These are phyloP conservation scores for Melanargia galathea DNA, from an alignment of 2,888 invertebrate genomes.

Conservation along the genomic window DNA sequence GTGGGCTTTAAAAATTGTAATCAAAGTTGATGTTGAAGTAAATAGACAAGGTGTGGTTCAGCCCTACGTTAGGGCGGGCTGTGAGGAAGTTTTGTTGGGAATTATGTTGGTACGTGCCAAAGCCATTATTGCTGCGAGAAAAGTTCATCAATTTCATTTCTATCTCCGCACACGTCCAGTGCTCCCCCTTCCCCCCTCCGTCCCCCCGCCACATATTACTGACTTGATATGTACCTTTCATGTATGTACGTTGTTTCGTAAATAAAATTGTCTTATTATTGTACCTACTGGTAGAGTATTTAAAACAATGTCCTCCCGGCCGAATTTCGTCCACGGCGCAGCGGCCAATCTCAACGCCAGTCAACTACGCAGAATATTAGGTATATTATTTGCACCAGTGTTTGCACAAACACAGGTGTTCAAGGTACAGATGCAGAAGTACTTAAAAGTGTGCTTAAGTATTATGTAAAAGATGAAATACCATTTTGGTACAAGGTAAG, in stretches of 20 bases:
- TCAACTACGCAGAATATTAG: too few relatives aligned
- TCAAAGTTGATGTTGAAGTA: neutral
- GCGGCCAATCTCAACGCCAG: too few relatives aligned
- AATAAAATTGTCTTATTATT: conserved; percentile 4
- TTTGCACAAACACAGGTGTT: too few relatives aligned
- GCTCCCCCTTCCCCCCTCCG: too few relatives aligned
- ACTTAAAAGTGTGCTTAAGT: too few relatives aligned
- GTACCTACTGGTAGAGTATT: too few relatives aligned
- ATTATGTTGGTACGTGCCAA: conserved; percentile 83
- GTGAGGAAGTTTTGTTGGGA: conserved; percentile 79
- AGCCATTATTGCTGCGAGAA: conserved; percentile 83
- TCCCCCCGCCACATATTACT: conserved; percentile 33
- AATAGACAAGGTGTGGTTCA: conserved; percentile 47
- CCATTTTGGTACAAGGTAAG: too few relatives aligned
- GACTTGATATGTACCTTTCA: conserved; percentile 27
- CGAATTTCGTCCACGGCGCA: too few relatives aligned
- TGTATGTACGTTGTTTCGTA: neutral
- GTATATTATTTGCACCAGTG: too few relatives aligned
- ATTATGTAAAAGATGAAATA: too few relatives aligned
- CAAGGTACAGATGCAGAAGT: too few relatives aligned
- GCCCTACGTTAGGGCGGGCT: conserved; percentile 64
- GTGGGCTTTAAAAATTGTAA: neutral
- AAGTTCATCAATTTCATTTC: conserved; percentile 83
- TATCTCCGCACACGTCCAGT: conserved; percentile 56
- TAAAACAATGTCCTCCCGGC: too few relatives aligned